Conservation (phyloP, 2,797 vertebrate species). For the Hapalemur alaotrensis region DNA sequence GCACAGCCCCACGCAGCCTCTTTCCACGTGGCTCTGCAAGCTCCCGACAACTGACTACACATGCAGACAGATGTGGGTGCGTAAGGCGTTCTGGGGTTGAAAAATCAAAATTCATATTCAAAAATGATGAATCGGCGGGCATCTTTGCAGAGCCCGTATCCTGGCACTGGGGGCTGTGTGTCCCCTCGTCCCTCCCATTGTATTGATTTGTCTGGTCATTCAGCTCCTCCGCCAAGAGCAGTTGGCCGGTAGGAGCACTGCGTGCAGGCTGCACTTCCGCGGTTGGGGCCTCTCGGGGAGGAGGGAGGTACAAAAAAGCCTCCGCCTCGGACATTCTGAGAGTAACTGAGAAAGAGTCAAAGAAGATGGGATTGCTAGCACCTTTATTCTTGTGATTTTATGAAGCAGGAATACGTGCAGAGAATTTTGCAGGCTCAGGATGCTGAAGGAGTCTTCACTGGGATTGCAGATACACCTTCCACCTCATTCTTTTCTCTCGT, state of each 20-base stretch:
- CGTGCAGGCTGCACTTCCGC: background rate
- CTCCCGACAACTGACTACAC: background rate
- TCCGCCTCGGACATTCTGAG: background rate
- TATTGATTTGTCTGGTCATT: background rate
- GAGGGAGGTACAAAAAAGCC: no score
- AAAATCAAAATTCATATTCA: background rate
- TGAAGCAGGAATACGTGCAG: background rate
- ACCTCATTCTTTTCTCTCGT: background rate
- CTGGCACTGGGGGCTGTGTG: background rate
- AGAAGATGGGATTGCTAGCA: background rate
- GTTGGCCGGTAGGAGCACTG: background rate
- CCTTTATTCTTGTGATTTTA: background rate
- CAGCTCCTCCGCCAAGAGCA: background rate
- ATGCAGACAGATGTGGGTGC: background rate
- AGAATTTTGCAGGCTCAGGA: background rate
- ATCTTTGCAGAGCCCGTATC: background rate
- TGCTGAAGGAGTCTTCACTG: background rate
- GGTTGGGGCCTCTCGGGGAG: background rate
- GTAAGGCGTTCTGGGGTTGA: background rate
- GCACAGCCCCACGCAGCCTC: rapidly evolving
- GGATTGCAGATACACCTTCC: rapidly evolving
- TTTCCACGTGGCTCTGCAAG: background rate
- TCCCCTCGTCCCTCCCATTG: rapidly evolving
- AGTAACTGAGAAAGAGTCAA: background rate
- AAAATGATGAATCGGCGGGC: rapidly evolving